Conservation (phyloP, 2,113 vertebrate genomes). For the Apus apus region DNA sequence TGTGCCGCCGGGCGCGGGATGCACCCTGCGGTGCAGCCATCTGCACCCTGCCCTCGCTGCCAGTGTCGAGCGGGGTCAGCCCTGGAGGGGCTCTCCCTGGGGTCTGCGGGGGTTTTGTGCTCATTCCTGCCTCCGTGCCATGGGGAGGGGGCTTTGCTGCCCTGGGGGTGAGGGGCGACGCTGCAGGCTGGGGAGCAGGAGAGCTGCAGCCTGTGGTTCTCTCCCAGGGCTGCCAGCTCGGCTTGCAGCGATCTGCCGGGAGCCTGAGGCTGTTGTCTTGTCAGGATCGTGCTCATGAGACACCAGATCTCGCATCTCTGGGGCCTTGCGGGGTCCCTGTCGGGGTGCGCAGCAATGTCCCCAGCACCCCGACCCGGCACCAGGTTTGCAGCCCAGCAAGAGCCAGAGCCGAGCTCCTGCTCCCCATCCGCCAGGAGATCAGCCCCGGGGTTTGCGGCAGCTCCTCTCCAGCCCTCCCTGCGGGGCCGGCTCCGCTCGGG, state of each 20-base stretch:
- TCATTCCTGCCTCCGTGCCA: neutral
- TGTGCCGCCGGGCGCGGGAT: neutral
- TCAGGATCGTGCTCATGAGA: neutral
- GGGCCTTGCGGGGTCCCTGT: neutral
- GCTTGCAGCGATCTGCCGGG: neutral
- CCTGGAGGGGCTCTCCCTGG: neutral
- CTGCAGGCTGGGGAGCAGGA: neutral
- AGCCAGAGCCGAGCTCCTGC: neutral
- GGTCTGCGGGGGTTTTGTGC: rapidly evolving
- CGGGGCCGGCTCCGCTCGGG: neutral
- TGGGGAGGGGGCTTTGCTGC: neutral
- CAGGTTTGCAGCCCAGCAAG: rapidly evolving
- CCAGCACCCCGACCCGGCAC: neutral
- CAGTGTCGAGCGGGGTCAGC: neutral
- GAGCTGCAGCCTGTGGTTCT: rapidly evolving
- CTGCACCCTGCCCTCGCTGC: neutral
- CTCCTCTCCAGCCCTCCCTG: neutral
- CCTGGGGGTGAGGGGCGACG: neutral
- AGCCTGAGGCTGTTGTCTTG: neutral
- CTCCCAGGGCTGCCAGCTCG: neutral
- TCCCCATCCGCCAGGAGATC: rapidly evolving
- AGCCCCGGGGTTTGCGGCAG: neutral
- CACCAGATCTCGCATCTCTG: neutral
- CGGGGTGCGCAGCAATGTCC: neutral
- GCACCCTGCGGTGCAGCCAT: neutral